A percentile compares a stretch with the other conserved stretches of the same genome.
These are phyloP conservation scores for Cryptosula pallasiana DNA, from an alignment of 2,888 invertebrate species.

Conservation along the genomic window DNA sequence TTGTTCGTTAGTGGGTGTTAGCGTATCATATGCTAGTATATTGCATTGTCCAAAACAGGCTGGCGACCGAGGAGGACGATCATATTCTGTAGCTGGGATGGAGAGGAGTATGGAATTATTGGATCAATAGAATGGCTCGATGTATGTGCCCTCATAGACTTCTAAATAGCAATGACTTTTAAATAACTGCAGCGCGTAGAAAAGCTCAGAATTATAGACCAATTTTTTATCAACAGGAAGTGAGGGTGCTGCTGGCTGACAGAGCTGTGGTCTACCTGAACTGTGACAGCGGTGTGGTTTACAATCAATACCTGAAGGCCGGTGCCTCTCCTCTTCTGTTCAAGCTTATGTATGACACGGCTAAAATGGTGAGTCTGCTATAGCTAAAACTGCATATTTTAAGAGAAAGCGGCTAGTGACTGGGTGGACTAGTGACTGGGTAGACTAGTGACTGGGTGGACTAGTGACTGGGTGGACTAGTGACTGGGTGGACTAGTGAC, in stretches of 20 bases:
- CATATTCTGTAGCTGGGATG: slow-evolving; percentile 55
- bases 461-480: too few species aligned
- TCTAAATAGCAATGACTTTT: too few species aligned
- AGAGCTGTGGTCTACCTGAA: slow-evolving; percentile 38
- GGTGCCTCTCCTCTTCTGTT: slow-evolving; percentile 38
- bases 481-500: too few species aligned
- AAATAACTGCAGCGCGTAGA: too few species aligned
- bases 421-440: too few species aligned
- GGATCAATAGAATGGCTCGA: slow-evolving; percentile 57
- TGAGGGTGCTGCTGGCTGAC: slow-evolving; percentile 29
- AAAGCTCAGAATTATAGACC: too few species aligned
- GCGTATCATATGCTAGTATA: too few species aligned
- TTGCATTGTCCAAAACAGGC: too few species aligned
- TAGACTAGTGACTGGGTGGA: too few species aligned
- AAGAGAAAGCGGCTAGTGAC: too few species aligned
- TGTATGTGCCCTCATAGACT: too few species aligned
- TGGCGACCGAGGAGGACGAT: slow-evolving; percentile 54
- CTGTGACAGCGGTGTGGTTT: slow-evolving; percentile 34
- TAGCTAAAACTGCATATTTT: too few species aligned
- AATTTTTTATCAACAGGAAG: background rate
- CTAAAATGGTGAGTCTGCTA: slow-evolving; percentile 35
- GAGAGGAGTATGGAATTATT: slow-evolving; percentile 54
- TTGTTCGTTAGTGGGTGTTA: background rate
- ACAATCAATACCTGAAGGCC: slow-evolving; percentile 30
- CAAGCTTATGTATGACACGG: slow-evolving; percentile 37